phyloP scores from a whole-genome alignment of 2,113 vertebrate species.

The Xiphophorus hellerii region DNA sequence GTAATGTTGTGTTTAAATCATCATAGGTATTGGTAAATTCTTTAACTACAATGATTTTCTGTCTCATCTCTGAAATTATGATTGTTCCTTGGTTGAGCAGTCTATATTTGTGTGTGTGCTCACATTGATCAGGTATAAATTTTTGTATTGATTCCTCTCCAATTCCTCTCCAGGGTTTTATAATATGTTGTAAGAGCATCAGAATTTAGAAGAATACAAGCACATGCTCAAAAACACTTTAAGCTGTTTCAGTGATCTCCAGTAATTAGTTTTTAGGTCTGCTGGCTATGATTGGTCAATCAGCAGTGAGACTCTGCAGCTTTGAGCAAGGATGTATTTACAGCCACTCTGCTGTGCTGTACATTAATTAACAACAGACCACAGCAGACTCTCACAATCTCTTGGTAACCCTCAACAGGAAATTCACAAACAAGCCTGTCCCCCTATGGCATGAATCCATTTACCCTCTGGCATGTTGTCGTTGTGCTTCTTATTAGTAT shows the following conservation, averaged over 20 bases:
- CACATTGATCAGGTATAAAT: background rate
- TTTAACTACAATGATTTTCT: no score
- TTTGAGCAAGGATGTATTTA: background rate
- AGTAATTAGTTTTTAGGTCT: background rate
- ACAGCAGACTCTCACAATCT: background rate
- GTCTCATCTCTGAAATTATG: no score
- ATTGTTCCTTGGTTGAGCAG: background rate
- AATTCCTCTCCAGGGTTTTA: background rate
- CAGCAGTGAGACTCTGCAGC: background rate
- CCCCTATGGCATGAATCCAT: background rate
- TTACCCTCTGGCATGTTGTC: background rate
- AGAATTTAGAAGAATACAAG: no score
- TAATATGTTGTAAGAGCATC: background rate
- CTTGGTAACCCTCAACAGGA: background rate
- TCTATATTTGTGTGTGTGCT: background rate
- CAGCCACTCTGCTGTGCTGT: background rate
- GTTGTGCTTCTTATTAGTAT: background rate
- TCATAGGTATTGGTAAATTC: no score
- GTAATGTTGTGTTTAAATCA: background rate
- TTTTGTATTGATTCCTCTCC: background rate
- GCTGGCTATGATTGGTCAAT: background rate
- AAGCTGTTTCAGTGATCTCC: background rate
- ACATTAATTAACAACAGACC: background rate
- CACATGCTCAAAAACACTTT: background rate
- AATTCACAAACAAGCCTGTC: background rate